phyloP scores from a whole-genome alignment of 2,888 invertebrate species.

The Chrysotoxum bicinctum region DNA sequence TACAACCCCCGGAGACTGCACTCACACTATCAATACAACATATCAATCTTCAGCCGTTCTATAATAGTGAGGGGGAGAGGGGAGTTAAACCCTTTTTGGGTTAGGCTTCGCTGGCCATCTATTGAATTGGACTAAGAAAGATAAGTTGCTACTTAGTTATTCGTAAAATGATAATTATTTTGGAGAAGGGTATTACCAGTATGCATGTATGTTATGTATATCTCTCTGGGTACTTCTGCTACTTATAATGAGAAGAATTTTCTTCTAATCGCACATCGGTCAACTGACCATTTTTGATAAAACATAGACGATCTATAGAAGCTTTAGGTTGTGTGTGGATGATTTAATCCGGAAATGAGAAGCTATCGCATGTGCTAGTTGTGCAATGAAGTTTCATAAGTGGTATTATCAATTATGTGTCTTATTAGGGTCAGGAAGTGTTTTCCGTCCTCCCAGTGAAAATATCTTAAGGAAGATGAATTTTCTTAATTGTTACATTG shows the following conservation, averaged over 20 bases:
- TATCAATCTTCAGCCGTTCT: constrained; percentile 12
- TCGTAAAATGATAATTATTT: constrained; percentile 72
- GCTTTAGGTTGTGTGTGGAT: background rate
- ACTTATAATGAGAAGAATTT: constrained; percentile 16
- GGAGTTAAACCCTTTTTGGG: constrained; percentile 38
- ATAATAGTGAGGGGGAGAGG: background rate
- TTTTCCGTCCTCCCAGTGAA: background rate
- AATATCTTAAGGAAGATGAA: background rate
- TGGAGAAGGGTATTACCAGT: constrained; percentile 42
- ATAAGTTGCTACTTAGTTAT: constrained; percentile 72
- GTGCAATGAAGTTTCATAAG: constrained; percentile 25
- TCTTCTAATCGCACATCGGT: constrained; percentile 68
- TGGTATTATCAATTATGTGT: constrained; percentile 54
- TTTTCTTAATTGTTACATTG: background rate
- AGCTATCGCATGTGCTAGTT: constrained; percentile 59
- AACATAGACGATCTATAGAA: background rate
- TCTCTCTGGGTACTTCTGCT: background rate
- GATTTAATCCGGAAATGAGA: constrained; percentile 67
- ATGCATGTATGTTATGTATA: too few relatives aligned
- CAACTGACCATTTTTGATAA: constrained; percentile 53
- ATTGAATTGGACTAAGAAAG: constrained; percentile 73
- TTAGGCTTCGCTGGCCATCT: constrained; percentile 13
- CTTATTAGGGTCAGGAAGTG: background rate
- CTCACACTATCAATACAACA: background rate
- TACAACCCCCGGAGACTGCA: constrained; percentile 7